These are phyloP conservation scores for Larimichthys crocea DNA, from an alignment of 2,113 vertebrate species.

Conservation along the genomic window DNA sequence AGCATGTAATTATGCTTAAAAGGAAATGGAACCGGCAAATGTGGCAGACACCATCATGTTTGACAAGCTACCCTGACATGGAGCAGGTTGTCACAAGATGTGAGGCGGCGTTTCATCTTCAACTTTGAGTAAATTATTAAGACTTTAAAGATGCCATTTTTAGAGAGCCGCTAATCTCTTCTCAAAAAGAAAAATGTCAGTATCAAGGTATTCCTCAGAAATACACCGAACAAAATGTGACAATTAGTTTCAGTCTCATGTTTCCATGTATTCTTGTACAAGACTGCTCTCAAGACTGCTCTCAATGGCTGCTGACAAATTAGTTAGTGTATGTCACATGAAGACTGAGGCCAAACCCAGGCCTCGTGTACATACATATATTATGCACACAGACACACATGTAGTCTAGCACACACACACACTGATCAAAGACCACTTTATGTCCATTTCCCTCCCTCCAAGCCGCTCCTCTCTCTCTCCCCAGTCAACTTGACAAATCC, in stretches of 20 bases:
- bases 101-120: slow-evolving; percentile 46
- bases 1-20: slow-evolving; percentile 61
- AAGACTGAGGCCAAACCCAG: neutral
- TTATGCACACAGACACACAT: neutral
- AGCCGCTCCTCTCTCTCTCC: slow-evolving; percentile 30
- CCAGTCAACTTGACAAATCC: slow-evolving; percentile 70
- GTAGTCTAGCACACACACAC: slow-evolving; percentile 11
- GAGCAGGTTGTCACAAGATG: slow-evolving; percentile 26
- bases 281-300: neutral
- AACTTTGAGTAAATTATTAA: slow-evolving; percentile 36
- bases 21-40: slow-evolving; percentile 39
- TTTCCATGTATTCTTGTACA: neutral
- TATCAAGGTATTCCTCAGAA: slow-evolving; percentile 1
- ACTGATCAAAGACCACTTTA: slow-evolving; percentile 52
- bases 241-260: neutral
- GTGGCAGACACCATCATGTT: slow-evolving; percentile 31
- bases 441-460: slow-evolving; percentile 42
- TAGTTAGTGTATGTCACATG: slow-evolving; percentile 21
- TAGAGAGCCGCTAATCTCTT: neutral
- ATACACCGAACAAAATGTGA: neutral
- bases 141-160: slow-evolving; percentile 27
- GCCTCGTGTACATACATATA: neutral
- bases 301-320: neutral
- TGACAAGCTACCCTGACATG: slow-evolving; percentile 31
- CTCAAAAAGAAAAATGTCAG: neutral